These are phyloP conservation scores for Yponomeuta plumbellus DNA, from an alignment of 2,888 invertebrate species.

Conservation along the genomic window DNA sequence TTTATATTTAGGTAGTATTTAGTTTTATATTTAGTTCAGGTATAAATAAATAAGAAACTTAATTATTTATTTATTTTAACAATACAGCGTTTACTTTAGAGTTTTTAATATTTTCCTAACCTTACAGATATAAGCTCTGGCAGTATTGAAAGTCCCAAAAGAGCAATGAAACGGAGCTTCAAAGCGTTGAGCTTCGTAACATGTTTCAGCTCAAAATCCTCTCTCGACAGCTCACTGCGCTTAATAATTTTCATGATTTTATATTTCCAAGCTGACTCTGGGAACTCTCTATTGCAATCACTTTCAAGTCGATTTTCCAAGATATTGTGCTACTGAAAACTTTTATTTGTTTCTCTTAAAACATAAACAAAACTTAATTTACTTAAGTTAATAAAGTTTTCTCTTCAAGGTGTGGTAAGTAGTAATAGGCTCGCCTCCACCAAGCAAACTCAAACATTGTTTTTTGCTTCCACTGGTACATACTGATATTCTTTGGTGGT, in stretches of 20 bases:
- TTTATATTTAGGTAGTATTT: no score
- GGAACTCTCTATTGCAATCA: not conserved
- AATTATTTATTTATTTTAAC: no score
- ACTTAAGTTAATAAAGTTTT: no score
- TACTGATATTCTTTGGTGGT: no score
- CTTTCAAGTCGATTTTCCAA: not conserved
- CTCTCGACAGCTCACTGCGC: not conserved
- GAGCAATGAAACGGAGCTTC: constrained; percentile 8
- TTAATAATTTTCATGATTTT: not conserved
- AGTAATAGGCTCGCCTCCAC: no score
- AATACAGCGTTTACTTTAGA: not conserved
- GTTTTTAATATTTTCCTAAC: not conserved
- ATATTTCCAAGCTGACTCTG: not conserved
- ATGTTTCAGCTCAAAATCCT: constrained; percentile 7
- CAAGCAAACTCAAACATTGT: no score
- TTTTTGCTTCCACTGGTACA: no score
- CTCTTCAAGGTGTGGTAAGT: no score
- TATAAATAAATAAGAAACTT: no score
- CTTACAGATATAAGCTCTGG: not conserved
- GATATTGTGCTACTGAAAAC: not conserved
- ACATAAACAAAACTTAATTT: no score
- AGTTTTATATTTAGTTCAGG: no score
- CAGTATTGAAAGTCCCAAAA: not conserved
- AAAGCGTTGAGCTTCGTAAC: not conserved
- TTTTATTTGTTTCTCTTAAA: no score